Evolutionary conservation across 2,113 vertebrate genomes (phyloP).

Genomic region (Panthera leo): DNA sequence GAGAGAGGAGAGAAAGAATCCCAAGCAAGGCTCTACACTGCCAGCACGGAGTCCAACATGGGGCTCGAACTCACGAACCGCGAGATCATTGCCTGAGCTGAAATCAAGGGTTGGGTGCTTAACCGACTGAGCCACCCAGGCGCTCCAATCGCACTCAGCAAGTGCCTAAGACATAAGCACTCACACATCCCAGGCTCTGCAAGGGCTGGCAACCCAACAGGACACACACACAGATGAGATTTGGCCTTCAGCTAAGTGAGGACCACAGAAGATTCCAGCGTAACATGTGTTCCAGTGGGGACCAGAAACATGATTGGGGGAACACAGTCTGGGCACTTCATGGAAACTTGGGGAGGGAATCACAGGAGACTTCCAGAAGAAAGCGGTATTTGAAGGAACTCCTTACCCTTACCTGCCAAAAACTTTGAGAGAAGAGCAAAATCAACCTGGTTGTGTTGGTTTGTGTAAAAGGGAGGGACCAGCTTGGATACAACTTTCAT

Average conservation of each 20-base stretch:
- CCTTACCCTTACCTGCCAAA: background rate
- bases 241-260: background rate
- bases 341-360: background rate
- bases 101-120: too few relatives aligned
- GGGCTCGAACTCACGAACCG: too few relatives aligned
- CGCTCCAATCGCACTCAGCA: background rate
- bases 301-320: background rate
- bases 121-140: too few relatives aligned
- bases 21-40: too few relatives aligned
- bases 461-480: too few relatives aligned
- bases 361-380: background rate
- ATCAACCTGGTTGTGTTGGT: background rate
- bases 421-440: background rate
- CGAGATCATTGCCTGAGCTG: too few relatives aligned
- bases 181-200: too few relatives aligned
- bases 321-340: background rate
- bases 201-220: rapidly evolving
- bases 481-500: background rate
- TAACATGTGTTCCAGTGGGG: rapidly evolving
- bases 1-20: too few relatives aligned
- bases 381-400: background rate
- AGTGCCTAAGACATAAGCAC: background rate
- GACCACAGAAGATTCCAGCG: background rate
- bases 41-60: too few relatives aligned
- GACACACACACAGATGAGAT: background rate